Conservation (phyloP, 2,113 vertebrate genomes). For the Origma solitaria region DNA sequence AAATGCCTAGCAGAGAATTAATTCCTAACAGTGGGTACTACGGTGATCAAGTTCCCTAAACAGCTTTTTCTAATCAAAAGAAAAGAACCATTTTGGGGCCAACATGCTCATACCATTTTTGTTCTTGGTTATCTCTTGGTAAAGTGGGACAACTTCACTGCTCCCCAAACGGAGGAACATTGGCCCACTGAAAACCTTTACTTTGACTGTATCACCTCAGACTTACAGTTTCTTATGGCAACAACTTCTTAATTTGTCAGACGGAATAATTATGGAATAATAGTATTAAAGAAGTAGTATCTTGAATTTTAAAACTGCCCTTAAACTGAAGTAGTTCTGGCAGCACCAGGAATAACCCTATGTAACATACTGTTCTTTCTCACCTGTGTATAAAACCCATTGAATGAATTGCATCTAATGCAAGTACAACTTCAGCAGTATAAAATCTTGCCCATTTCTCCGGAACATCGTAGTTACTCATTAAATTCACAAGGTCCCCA, state of each 20-base stretch:
- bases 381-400: conserved; percentile 99
- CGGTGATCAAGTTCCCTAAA: background rate
- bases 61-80: background rate
- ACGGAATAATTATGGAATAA: background rate
- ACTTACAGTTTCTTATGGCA: background rate
- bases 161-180: background rate
- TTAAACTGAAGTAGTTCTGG: background rate
- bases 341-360: background rate
- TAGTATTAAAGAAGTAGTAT: background rate
- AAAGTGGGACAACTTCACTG: background rate
- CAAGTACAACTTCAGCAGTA: conserved; percentile 96
- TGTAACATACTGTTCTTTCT: background rate
- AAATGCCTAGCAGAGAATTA: background rate
- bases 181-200: background rate
- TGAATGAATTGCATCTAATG: conserved; percentile 95
- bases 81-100: background rate
- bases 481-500: conserved; percentile 96
- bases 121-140: background rate
- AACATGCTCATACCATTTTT: background rate
- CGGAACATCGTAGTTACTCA: conserved; percentile 98
- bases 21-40: background rate
- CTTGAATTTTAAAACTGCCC: background rate
- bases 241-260: background rate
- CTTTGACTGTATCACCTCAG: background rate
- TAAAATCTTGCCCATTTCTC: conserved; percentile 99